Percentiles rank a stretch among this genome's conserved stretches.
Conservation (phyloP, 2,797 vertebrate species). For the Galago senegalensis region DNA sequence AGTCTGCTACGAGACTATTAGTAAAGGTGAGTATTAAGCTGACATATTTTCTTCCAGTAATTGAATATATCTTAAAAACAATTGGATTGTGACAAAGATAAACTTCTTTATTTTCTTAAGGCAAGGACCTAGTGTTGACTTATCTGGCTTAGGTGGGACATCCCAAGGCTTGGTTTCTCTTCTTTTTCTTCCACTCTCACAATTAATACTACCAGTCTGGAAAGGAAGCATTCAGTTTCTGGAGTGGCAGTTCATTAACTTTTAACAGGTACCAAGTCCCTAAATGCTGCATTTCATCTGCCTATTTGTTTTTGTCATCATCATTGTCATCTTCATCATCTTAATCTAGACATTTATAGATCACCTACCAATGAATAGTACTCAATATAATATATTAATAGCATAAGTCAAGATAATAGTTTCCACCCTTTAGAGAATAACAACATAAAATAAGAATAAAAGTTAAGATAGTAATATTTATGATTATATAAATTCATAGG, state of each 20-base stretch:
- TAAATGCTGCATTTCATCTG: conserved; percentile 74
- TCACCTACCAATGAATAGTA: conserved; percentile 13
- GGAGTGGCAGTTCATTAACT: conserved; percentile 81
- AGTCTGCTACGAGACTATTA: conserved; percentile 94
- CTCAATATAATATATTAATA: conserved; percentile 15
- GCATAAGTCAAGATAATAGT: conserved; percentile 29
- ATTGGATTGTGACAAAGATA: conserved; percentile 76
- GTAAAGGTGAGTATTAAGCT: conserved; percentile 92
- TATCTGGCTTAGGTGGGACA: conserved; percentile 82
- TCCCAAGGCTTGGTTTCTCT: conserved; percentile 82
- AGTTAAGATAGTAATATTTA: conserved; percentile 36
- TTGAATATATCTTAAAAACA: conserved; percentile 67
- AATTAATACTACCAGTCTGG: conserved; percentile 82
- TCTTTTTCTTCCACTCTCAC: conserved; percentile 83
- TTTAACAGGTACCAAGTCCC: conserved; percentile 81
- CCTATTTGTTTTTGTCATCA: conserved; percentile 69
- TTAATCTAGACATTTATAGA: conserved; percentile 47
- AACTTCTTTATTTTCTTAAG: conserved; percentile 84
- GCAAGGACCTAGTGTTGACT: conserved; percentile 82
- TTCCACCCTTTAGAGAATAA: conserved; percentile 10
- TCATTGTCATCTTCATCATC: conserved; percentile 51
- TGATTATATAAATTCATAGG: conserved; percentile 40
- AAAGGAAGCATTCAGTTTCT: conserved; percentile 80
- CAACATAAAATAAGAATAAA: conserved; percentile 41
- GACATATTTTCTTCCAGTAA: conserved; percentile 62